phyloP scores from a whole-genome alignment of 2,797 vertebrate species.

The Phoebastria nigripes region DNA sequence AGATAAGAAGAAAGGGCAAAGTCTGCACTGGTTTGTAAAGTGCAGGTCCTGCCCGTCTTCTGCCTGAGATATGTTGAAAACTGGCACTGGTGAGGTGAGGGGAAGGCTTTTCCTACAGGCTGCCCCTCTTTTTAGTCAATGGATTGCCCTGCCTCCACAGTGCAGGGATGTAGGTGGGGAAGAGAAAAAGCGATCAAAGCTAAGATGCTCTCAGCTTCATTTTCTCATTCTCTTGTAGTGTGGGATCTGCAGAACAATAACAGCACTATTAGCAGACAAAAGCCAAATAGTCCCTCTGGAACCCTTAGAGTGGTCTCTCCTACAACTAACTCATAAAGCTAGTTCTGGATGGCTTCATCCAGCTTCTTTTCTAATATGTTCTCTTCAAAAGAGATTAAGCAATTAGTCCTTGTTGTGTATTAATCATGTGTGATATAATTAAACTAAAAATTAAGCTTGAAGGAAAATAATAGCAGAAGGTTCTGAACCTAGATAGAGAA shows the following conservation, averaged over 20 bases:
- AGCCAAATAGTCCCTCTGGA: neutral
- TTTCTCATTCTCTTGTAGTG: neutral
- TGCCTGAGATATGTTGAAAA: neutral
- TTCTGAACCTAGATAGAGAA: neutral
- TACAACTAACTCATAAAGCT: neutral
- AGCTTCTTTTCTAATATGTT: neutral
- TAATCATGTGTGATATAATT: neutral
- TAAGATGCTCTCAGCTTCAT: neutral
- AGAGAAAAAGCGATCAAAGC: neutral
- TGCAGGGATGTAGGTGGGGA: neutral
- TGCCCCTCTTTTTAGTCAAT: neutral
- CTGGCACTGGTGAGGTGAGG: neutral
- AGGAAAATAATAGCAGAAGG: neutral
- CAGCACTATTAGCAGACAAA: neutral
- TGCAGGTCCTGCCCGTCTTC: neutral
- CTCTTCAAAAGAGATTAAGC: neutral
- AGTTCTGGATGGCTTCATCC: neutral
- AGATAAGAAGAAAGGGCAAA: neutral
- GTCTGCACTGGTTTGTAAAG: neutral
- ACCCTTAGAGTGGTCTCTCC: neutral
- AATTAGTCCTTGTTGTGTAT: neutral
- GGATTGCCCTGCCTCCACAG: neutral
- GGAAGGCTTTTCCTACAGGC: neutral
- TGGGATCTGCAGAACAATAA: neutral
- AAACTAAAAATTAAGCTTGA: neutral